phyloP scores from a whole-genome alignment of 1,140 invertebrate genomes.

The Papilio dardanus region DNA sequence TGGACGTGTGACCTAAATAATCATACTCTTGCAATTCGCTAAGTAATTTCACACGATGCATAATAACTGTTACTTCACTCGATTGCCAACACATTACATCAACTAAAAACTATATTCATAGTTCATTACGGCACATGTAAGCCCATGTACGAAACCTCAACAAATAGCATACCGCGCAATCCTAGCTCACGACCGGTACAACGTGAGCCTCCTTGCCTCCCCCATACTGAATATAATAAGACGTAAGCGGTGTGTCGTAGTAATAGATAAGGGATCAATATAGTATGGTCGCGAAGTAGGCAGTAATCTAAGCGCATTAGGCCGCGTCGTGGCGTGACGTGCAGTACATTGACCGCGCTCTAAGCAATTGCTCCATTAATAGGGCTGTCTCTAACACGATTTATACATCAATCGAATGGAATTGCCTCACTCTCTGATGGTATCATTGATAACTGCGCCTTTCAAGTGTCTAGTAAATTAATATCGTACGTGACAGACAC shows the following conservation, averaged over 20 bases:
- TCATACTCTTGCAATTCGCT: background rate
- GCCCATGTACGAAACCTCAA: conserved; percentile 60
- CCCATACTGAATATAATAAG: background rate
- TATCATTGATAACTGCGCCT: background rate
- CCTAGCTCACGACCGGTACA: conserved; percentile 50
- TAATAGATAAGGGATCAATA: conserved; percentile 45
- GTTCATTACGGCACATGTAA: conserved; percentile 32
- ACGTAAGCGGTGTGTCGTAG: conserved; percentile 26
- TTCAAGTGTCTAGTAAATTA: conserved; percentile 14
- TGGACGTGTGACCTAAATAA: background rate
- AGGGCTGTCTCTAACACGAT: conserved; percentile 54
- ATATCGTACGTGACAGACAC: conserved; percentile 17
- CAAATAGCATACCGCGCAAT: conserved; percentile 71
- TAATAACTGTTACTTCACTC: conserved; percentile 9
- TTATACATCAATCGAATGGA: conserved; percentile 35
- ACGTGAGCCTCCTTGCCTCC: background rate
- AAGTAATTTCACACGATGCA: background rate
- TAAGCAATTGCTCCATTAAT: conserved; percentile 66
- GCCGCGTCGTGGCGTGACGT: conserved; percentile 71
- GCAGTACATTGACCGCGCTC: conserved; percentile 68
- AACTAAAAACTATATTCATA: conserved; percentile 22
- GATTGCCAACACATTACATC: conserved; percentile 3
- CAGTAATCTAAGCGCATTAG: conserved; percentile 77
- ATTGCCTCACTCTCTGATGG: conserved; percentile 22
- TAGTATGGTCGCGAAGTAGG: conserved; percentile 58